A percentile compares a stretch with the other conserved stretches of the same genome.
Evolutionary conservation across 2,797 vertebrate species (phyloP).

Genomic region (Megalops cyprinoides): DNA sequence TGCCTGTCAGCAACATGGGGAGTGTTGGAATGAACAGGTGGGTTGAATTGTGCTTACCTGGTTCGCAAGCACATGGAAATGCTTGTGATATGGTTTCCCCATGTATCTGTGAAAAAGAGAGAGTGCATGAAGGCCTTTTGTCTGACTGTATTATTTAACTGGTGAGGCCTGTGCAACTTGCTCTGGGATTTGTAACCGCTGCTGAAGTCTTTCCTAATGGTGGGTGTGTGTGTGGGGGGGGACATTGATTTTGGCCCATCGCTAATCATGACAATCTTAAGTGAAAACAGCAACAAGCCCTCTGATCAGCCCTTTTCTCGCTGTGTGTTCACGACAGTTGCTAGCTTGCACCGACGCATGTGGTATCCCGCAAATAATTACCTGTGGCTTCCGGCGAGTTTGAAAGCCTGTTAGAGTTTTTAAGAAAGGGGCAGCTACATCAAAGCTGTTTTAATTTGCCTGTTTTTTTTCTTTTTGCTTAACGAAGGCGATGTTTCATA

Average conservation of each 20-base stretch:
- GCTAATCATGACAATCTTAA: neutral
- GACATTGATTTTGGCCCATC: neutral
- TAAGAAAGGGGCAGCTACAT: conserved; percentile 49
- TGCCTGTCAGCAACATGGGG: neutral
- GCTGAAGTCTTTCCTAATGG: neutral
- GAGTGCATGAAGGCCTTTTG: neutral
- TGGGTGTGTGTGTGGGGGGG: neutral
- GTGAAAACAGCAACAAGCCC: neutral
- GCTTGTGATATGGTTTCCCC: neutral
- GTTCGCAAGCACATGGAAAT: neutral
- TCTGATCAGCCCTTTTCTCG: conserved; percentile 24
- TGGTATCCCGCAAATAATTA: conserved; percentile 55
- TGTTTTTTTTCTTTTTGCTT: conserved; percentile 38
- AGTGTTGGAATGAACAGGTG: neutral
- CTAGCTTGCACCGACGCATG: conserved; percentile 40
- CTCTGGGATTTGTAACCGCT: conserved; percentile 7
- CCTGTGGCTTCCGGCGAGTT: conserved; percentile 57
- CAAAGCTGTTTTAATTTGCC: conserved; percentile 49
- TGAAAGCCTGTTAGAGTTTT: conserved; percentile 45
- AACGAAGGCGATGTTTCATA: conserved; percentile 33
- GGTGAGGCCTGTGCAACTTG: neutral
- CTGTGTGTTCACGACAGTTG: conserved; percentile 4
- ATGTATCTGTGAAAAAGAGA: neutral
- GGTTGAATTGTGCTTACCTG: neutral
- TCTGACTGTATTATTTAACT: neutral